Evolutionary conservation across 2,797 vertebrate species (phyloP).

Genomic region (Mastacembelus armatus): DNA sequence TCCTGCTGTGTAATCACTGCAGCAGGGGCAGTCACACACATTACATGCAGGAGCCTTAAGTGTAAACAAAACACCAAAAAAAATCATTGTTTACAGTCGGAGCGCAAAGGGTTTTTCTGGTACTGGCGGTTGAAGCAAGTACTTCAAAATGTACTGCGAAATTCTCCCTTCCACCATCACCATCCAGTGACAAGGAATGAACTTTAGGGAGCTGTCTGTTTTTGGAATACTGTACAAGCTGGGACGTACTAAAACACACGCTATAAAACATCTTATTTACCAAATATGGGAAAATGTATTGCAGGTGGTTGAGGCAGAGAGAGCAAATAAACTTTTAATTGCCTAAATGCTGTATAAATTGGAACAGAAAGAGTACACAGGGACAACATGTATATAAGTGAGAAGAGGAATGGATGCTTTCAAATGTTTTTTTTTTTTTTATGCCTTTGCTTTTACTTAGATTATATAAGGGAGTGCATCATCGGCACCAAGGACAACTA

Average conservation of each 20-base stretch:
- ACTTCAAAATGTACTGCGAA: slow-evolving; percentile 66
- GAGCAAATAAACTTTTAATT: slow-evolving; percentile 39
- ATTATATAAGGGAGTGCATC: slow-evolving; percentile 95
- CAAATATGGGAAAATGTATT: slow-evolving; percentile 67
- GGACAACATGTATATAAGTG: slow-evolving; percentile 6
- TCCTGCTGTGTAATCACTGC: slow-evolving; percentile 44
- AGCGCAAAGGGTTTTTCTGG: slow-evolving; percentile 34
- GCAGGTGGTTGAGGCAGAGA: slow-evolving; percentile 34
- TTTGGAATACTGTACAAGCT: slow-evolving; percentile 60
- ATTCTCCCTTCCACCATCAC: no score
- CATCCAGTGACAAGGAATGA: slow-evolving; percentile 76
- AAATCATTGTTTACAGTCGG: slow-evolving; percentile 70
- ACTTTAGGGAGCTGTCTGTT: slow-evolving; percentile 70
- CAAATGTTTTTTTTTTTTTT: slow-evolving; percentile 36
- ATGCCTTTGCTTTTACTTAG: slow-evolving; percentile 72
- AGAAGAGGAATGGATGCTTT: slow-evolving; percentile 42
- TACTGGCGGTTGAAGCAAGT: slow-evolving; percentile 59
- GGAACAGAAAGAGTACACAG: slow-evolving; percentile 5
- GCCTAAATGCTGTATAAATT: slow-evolving; percentile 19
- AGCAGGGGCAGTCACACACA: slow-evolving; percentile 26
- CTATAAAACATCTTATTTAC: slow-evolving; percentile 54
- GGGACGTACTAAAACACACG: slow-evolving; percentile 32
- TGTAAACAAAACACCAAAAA: slow-evolving; percentile 70
- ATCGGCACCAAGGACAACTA: slow-evolving; percentile 91
- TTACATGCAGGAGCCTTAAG: slow-evolving; percentile 52